Percentiles rank a stretch among this genome's conserved stretches.
Conservation (phyloP, 2,797 vertebrate genomes). For the Hoplostethus atlanticus region DNA sequence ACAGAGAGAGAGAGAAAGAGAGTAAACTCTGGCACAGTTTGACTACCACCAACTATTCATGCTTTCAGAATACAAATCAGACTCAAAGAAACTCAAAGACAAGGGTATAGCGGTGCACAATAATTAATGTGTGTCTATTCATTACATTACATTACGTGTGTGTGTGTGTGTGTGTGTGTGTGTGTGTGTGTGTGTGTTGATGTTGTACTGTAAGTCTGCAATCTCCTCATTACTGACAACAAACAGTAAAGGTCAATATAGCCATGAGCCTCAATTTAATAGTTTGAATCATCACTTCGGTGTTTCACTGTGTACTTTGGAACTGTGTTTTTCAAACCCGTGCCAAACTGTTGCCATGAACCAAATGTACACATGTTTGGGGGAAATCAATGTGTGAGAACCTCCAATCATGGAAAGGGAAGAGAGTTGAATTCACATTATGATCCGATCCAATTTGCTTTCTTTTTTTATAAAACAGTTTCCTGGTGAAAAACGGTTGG, state of each 20-base stretch:
- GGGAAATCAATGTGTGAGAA: too few species aligned
- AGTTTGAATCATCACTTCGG: not conserved
- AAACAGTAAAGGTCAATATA: slow-evolving; percentile 16
- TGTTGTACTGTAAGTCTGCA: slow-evolving; percentile 27
- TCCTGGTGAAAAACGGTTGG: too few species aligned
- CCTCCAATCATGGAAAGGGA: too few species aligned
- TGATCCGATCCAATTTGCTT: too few species aligned
- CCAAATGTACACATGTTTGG: not conserved
- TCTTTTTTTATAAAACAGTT: too few species aligned
- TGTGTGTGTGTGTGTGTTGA: not conserved
- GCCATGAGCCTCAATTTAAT: slow-evolving; percentile 9
- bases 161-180: not conserved
- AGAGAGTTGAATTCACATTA: too few species aligned
- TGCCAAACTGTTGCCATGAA: not conserved
- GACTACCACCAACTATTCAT: slow-evolving; percentile 67
- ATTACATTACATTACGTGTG: not conserved
- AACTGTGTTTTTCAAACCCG: not conserved
- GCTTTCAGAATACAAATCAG: slow-evolving; percentile 78
- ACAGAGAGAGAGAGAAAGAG: slow-evolving; percentile 15
- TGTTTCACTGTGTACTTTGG: not conserved
- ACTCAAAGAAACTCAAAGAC: slow-evolving; percentile 55
- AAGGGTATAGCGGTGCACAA: slow-evolving; percentile 45
- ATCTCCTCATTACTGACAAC: slow-evolving; percentile 56
- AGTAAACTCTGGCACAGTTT: slow-evolving; percentile 69
- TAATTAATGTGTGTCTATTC: slow-evolving; percentile 41